Conservation (phyloP, 1,140 invertebrate genomes). For the Drosophila equinoxialis region DNA sequence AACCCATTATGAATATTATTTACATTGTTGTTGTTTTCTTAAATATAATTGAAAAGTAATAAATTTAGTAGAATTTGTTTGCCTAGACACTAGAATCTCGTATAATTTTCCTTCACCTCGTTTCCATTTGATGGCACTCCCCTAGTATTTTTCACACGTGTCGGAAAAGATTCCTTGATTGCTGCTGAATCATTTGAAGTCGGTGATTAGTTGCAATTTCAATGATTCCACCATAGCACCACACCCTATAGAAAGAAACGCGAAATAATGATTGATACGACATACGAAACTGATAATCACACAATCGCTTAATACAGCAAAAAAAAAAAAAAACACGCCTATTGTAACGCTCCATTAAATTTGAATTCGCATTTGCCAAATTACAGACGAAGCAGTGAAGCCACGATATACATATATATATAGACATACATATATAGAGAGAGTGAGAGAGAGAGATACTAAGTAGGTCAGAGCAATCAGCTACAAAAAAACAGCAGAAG, state of each 20-base stretch:
- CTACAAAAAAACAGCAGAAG: slow-evolving; percentile 20
- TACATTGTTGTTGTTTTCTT: too few species aligned
- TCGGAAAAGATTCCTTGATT: slow-evolving; percentile 3
- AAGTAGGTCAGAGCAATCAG: slow-evolving; percentile 19
- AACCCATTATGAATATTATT: too few species aligned
- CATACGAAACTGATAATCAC: slow-evolving; percentile 56
- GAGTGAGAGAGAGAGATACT: neutral
- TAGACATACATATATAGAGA: neutral
- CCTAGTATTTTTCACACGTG: slow-evolving; percentile 38
- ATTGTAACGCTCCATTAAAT: slow-evolving; percentile 77
- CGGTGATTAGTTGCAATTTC: slow-evolving; percentile 64
- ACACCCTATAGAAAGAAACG: slow-evolving; percentile 32
- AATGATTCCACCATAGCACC: slow-evolving; percentile 57
- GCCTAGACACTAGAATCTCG: neutral
- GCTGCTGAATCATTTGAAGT: slow-evolving; percentile 62
- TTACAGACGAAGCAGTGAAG: slow-evolving; percentile 35
- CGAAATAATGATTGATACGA: slow-evolving; percentile 1
- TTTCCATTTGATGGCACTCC: slow-evolving; percentile 22
- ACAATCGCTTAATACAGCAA: slow-evolving; percentile 13
- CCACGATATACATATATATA: neutral
- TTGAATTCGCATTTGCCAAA: slow-evolving; percentile 48
- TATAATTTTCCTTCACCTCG: neutral
- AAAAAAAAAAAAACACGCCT: slow-evolving; percentile 28
- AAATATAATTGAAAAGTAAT: too few species aligned
- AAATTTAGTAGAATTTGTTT: neutral